These are phyloP conservation scores for Pogonomyrmex californicus DNA, from an alignment of 1,140 invertebrate genomes.

Conservation along the genomic window DNA sequence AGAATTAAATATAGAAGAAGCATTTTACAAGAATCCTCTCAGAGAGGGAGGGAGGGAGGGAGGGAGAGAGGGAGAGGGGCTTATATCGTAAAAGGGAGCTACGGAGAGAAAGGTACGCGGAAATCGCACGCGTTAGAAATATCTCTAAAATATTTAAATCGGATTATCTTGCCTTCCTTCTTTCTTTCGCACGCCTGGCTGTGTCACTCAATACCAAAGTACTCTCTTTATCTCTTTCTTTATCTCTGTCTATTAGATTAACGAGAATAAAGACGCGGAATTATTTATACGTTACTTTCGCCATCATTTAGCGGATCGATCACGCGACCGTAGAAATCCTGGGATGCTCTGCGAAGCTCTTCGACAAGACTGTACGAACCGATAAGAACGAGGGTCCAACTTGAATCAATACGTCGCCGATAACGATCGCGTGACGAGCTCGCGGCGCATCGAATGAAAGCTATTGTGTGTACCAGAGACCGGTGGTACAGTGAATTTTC, in stretches of 20 bases:
- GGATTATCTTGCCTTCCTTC: constrained; percentile 27
- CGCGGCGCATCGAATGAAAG: constrained; percentile 7
- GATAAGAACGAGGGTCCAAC: constrained; percentile 26
- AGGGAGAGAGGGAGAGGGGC: too few species aligned
- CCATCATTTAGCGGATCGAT: constrained; percentile 23
- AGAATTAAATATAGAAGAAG: constrained; percentile 21
- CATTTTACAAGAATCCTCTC: constrained; percentile 31
- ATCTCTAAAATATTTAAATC: constrained; percentile 46
- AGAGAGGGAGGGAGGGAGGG: neutral
- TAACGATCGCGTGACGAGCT: constrained; percentile 43
- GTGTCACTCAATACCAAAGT: constrained; percentile 4
- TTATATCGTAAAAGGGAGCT: constrained; percentile 14
- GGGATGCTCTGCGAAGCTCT: neutral
- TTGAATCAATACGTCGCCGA: constrained; percentile 43
- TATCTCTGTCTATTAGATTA: constrained; percentile 29
- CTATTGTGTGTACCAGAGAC: constrained; percentile 23
- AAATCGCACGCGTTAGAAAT: constrained; percentile 29
- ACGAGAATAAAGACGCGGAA: constrained; percentile 26
- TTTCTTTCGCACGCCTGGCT: neutral
- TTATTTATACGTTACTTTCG: constrained; percentile 46
- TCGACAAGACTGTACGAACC: neutral
- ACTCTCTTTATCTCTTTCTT: neutral
- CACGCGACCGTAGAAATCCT: constrained; percentile 18
- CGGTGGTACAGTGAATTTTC: neutral
- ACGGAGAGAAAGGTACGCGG: neutral